Percentiles rank a stretch among this genome's conserved stretches.
Conservation (phyloP, 2,113 vertebrate genomes). For the Rhinogobius similis region DNA sequence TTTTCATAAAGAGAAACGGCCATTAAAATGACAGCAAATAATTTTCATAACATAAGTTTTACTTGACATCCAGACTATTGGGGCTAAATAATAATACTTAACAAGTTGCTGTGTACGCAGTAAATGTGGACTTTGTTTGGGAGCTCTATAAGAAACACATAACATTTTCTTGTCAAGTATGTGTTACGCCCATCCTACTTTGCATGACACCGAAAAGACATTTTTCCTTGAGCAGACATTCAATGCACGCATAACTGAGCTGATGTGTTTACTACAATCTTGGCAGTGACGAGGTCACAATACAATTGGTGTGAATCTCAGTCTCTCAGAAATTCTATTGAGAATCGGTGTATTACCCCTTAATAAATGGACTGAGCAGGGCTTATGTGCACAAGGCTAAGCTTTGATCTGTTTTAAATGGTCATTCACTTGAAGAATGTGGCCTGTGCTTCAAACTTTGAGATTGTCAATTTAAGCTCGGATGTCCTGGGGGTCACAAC, state of each 20-base stretch:
- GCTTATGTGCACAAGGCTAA: conserved; percentile 14
- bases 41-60: background rate
- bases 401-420: conserved; percentile 3
- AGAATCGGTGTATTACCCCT: background rate
- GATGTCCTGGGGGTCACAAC: conserved; percentile 5
- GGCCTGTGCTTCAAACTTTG: background rate
- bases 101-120: background rate
- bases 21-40: background rate
- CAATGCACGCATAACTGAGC: conserved; percentile 30
- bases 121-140: background rate
- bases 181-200: background rate
- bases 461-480: background rate
- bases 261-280: conserved; percentile 10
- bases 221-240: conserved; percentile 10
- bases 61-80: background rate
- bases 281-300: conserved; percentile 6
- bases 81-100: background rate
- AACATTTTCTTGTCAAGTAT: background rate
- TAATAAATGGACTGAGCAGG: background rate
- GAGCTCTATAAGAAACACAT: background rate
- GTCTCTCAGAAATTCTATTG: conserved; percentile 3
- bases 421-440: conserved; percentile 10
- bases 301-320: conserved; percentile 15
- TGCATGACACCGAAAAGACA: conserved; percentile 1
- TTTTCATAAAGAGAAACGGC: background rate